phyloP scores from a whole-genome alignment of 2,113 vertebrate species.

The Coptodon rendalli region DNA sequence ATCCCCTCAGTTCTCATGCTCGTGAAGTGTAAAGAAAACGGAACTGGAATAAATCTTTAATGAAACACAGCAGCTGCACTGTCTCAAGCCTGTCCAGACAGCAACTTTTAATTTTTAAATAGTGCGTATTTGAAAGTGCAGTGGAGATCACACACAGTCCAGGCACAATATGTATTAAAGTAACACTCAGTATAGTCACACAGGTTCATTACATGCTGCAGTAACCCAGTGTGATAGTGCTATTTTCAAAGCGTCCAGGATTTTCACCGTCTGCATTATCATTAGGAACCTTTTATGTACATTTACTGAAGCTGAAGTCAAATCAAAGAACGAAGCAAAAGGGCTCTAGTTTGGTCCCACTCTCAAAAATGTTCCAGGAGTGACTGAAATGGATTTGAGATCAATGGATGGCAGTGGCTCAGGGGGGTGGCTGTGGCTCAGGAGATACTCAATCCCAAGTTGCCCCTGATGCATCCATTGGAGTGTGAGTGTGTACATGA shows the following conservation, averaged over 20 bases:
- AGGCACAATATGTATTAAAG: background rate
- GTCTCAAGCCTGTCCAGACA: background rate
- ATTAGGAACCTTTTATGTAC: background rate
- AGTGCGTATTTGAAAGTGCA: background rate
- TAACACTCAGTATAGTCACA: background rate
- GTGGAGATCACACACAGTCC: background rate
- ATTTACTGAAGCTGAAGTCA: background rate
- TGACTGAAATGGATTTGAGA: background rate
- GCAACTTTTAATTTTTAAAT: background rate
- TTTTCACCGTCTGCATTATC: background rate
- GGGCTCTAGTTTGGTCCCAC: background rate
- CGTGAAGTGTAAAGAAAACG: background rate
- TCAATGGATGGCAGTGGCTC: background rate
- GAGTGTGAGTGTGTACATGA: background rate
- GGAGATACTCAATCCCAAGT: background rate
- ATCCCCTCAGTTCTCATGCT: background rate
- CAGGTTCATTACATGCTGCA: background rate
- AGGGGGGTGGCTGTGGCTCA: background rate
- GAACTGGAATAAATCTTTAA: background rate
- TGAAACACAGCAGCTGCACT: background rate
- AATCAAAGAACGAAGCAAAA: background rate
- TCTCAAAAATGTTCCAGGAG: background rate
- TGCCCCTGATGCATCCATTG: background rate
- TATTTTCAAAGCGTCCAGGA: background rate
- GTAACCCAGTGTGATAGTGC: background rate